These are phyloP conservation scores for Steinernema carpocapsae DNA, from an alignment of 2,888 invertebrate species.

Conservation along the genomic window DNA sequence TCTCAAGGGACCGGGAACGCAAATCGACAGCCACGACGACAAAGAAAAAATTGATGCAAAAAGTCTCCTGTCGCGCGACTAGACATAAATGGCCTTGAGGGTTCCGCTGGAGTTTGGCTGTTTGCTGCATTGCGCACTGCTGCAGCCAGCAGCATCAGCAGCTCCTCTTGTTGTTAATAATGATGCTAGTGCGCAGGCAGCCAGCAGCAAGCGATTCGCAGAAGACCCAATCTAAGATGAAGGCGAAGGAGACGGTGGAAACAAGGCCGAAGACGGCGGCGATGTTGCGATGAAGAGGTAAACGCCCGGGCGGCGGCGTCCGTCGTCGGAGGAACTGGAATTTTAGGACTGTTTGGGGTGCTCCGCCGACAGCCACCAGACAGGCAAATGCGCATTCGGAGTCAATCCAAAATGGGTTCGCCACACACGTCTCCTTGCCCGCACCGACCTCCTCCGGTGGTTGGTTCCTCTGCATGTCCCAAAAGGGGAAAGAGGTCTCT, in stretches of 20 bases:
- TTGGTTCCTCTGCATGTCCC: no score
- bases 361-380: background rate
- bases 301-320: background rate
- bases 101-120: conserved; percentile 17
- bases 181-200: no score
- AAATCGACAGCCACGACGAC: background rate
- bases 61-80: background rate
- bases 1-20: background rate
- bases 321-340: background rate
- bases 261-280: no score
- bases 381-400: conserved; percentile 20
- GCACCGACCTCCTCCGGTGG: no score
- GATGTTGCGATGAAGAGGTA: conserved; percentile 7
- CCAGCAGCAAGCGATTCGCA: no score
- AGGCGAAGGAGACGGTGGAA: no score
- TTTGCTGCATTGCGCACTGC: no score
- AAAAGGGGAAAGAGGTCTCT: no score
- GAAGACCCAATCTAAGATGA: no score
- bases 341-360: conserved; percentile 7
- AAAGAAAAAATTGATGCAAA: conserved; percentile 20
- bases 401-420: background rate
- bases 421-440: no score
- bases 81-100: conserved; percentile 5
- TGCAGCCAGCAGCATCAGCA: no score
- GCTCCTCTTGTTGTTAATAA: no score